phyloP scores from a whole-genome alignment of 2,113 vertebrate genomes.

The Hepsetus odoe region DNA sequence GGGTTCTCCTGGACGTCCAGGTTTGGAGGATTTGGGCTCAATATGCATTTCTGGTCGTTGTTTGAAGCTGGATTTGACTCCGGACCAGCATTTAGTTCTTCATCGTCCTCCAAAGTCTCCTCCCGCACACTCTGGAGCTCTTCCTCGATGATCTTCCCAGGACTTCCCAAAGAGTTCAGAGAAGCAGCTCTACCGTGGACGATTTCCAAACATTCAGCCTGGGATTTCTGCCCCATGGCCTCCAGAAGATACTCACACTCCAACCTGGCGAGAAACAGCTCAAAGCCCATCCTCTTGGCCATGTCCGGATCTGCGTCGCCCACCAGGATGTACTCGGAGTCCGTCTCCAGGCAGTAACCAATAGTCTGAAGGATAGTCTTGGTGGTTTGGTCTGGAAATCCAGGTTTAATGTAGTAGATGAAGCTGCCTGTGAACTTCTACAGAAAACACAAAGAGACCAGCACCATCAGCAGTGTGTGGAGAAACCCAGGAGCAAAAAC shows the following conservation, averaged over 20 bases:
- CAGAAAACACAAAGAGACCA: not conserved
- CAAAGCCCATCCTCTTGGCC: slow-evolving; percentile 75
- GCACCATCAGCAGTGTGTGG: not conserved
- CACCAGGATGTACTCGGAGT: slow-evolving; percentile 76
- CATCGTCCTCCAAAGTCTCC: slow-evolving; percentile 1
- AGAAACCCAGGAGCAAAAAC: not conserved
- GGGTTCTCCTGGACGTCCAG: slow-evolving; percentile 21
- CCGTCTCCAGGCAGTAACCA: slow-evolving; percentile 75
- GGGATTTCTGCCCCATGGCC: slow-evolving; percentile 64
- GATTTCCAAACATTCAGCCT: slow-evolving; percentile 59
- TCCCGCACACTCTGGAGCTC: not conserved
- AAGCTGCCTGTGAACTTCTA: slow-evolving; percentile 85
- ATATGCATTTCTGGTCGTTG: not conserved
- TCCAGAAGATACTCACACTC: slow-evolving; percentile 75
- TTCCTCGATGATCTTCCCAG: not conserved
- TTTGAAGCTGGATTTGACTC: slow-evolving; percentile 36
- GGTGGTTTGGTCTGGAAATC: slow-evolving; percentile 70
- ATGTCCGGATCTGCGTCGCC: slow-evolving; percentile 66
- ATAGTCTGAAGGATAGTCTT: slow-evolving; percentile 77
- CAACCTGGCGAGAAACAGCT: slow-evolving; percentile 82
- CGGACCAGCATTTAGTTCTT: not conserved
- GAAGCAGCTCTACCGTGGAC: slow-evolving; percentile 57
- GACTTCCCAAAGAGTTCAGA: not conserved
- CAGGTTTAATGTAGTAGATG: slow-evolving; percentile 80
- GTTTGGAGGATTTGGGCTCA: slow-evolving; percentile 31